Conservation (phyloP, 23 tunicate genomes). For the Ascidia mentula region DNA sequence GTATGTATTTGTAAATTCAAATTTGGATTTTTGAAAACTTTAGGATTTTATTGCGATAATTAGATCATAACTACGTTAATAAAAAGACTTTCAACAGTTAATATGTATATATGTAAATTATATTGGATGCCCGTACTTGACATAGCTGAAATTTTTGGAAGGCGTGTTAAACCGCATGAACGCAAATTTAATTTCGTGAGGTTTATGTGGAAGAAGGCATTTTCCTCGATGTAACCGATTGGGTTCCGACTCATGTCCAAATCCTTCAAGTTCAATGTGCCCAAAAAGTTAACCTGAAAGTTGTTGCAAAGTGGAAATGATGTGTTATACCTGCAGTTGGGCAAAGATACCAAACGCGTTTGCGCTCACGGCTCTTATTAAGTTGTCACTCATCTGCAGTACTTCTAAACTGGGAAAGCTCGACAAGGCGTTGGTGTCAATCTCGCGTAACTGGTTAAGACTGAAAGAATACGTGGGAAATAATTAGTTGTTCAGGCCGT, state of each 20-base stretch:
- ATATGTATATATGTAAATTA: neutral
- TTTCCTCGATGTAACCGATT: slow-evolving; percentile 5
- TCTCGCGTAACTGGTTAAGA: slow-evolving; percentile 21
- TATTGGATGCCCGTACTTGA: neutral
- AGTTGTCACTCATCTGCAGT: slow-evolving; percentile 33
- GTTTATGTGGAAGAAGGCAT: slow-evolving; percentile 12
- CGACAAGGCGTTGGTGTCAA: slow-evolving; percentile 56
- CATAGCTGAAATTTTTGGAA: slow-evolving; percentile 26
- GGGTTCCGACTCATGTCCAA: slow-evolving; percentile 33
- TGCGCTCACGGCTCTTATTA: slow-evolving; percentile 1
- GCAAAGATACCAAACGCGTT: slow-evolving; percentile 41
- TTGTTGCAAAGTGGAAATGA: too few relatives aligned
- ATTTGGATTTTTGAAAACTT: too few relatives aligned
- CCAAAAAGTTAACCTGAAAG: too few relatives aligned
- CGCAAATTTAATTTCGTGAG: slow-evolving; percentile 16
- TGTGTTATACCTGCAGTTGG: slow-evolving; percentile 37
- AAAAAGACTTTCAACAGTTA: too few relatives aligned
- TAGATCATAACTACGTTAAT: too few relatives aligned
- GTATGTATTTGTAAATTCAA: too few relatives aligned
- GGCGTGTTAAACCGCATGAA: slow-evolving; percentile 13
- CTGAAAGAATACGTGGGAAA: slow-evolving; percentile 21
- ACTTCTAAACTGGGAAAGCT: slow-evolving; percentile 47
- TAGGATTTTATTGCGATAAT: too few relatives aligned
- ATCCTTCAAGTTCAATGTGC: neutral
- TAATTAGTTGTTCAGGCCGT: neutral